Conservation (phyloP, 2,113 vertebrate species). For the Austrofundulus limnaeus region DNA sequence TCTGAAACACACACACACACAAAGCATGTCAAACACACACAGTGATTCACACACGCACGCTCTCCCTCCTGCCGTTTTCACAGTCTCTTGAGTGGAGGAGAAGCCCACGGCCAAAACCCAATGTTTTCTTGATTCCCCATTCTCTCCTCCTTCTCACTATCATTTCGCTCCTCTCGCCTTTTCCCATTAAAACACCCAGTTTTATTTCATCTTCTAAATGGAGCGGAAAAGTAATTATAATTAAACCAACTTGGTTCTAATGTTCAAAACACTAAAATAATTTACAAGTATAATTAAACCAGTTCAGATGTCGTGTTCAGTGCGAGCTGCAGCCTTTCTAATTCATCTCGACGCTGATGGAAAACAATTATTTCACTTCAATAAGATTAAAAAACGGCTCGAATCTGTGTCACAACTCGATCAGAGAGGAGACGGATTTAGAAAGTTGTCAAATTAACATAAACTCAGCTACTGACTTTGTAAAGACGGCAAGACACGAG, state of each 20-base stretch:
- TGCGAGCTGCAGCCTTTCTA: slow-evolving; percentile 37
- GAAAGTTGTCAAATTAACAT: slow-evolving; percentile 69
- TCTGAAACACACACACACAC: slow-evolving; percentile 22
- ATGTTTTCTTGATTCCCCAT: slow-evolving; percentile 44
- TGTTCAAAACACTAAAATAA: slow-evolving; percentile 68
- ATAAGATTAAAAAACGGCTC: slow-evolving; percentile 68
- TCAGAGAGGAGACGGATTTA: slow-evolving; percentile 60
- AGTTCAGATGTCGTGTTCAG: slow-evolving; percentile 56
- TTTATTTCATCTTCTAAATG: slow-evolving; percentile 64
- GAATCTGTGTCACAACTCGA: slow-evolving; percentile 64
- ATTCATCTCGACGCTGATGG: slow-evolving; percentile 65
- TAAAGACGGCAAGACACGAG: slow-evolving; percentile 5
- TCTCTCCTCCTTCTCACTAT: slow-evolving; percentile 33
- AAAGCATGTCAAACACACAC: slow-evolving; percentile 39
- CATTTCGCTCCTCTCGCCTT: slow-evolving; percentile 35
- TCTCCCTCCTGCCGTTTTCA: slow-evolving; percentile 63
- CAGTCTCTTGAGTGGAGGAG: slow-evolving; percentile 69
- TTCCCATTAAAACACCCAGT: slow-evolving; percentile 53
- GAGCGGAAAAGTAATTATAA: slow-evolving; percentile 68
- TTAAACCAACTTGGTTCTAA: slow-evolving; percentile 69
- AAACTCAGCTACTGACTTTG: slow-evolving; percentile 41
- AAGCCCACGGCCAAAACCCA: slow-evolving; percentile 70
- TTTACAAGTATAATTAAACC: slow-evolving; percentile 73
- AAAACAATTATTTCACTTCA: slow-evolving; percentile 77
- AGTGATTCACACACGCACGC: slow-evolving; percentile 23